Conservation (phyloP, 2,113 vertebrate species). For the Alaudala cheleensis region DNA sequence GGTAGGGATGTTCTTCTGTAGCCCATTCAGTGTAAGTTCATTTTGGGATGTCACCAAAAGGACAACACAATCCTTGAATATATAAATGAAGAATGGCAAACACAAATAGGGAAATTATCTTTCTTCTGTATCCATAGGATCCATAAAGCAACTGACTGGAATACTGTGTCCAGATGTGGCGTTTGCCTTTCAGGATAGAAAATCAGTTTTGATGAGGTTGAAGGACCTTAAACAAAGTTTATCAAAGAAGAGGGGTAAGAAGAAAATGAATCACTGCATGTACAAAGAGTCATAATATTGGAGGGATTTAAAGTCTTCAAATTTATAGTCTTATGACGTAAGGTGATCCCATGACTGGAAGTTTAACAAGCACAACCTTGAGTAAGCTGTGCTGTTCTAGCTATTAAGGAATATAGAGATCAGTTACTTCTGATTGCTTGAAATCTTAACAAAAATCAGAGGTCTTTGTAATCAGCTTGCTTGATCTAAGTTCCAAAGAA, state of each 20-base stretch:
- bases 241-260: neutral
- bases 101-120: neutral
- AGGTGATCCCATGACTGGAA: neutral
- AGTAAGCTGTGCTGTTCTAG: neutral
- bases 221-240: neutral
- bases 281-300: neutral
- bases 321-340: neutral
- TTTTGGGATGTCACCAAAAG: neutral
- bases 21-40: neutral
- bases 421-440: neutral
- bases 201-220: neutral
- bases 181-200: neutral
- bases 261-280: neutral
- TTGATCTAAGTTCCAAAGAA: neutral
- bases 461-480: neutral
- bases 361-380: neutral
- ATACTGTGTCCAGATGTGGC: neutral
- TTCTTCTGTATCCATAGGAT: neutral
- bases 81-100: neutral
- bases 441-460: slow-evolving; percentile 10
- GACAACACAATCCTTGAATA: neutral
- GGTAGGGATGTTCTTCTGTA: neutral
- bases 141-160: neutral
- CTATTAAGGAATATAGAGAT: neutral
- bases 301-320: neutral